Evolutionary conservation across 2,113 vertebrate genomes (phyloP).

Genomic region (Willisornis vidua): DNA sequence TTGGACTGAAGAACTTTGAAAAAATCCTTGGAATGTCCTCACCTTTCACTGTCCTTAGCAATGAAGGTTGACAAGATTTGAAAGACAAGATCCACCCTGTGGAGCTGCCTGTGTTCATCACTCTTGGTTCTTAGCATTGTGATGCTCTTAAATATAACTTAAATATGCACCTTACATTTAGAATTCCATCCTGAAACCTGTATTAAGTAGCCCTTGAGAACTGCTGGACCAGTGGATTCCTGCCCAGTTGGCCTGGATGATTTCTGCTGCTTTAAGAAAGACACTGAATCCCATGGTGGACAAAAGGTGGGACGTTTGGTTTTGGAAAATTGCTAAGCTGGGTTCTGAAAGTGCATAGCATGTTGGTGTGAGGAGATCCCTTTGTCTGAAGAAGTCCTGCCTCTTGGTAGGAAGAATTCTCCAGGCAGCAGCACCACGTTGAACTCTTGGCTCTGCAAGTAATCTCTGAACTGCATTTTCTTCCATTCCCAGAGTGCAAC

Average conservation of each 20-base stretch:
- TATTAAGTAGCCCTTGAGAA: neutral
- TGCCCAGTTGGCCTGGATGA: neutral
- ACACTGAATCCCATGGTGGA: neutral
- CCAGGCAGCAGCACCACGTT: neutral
- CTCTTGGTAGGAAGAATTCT: neutral
- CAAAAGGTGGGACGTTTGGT: neutral
- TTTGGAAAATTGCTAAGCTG: neutral
- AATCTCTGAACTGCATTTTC: neutral
- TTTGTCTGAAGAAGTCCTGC: neutral
- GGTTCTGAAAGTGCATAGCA: neutral
- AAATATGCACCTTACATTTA: neutral
- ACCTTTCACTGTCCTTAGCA: neutral
- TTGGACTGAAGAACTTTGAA: neutral
- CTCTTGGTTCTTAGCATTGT: neutral
- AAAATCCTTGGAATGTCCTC: neutral
- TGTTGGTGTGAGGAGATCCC: neutral
- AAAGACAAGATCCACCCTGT: neutral
- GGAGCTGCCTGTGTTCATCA: neutral
- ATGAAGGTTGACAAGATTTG: neutral
- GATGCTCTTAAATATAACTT: neutral
- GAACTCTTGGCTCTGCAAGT: neutral
- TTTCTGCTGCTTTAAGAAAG: neutral
- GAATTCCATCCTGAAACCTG: neutral
- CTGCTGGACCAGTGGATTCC: neutral
- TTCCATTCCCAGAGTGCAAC: neutral